Conservation (phyloP, 2,797 vertebrate genomes). For the Streptopelia turtur region DNA sequence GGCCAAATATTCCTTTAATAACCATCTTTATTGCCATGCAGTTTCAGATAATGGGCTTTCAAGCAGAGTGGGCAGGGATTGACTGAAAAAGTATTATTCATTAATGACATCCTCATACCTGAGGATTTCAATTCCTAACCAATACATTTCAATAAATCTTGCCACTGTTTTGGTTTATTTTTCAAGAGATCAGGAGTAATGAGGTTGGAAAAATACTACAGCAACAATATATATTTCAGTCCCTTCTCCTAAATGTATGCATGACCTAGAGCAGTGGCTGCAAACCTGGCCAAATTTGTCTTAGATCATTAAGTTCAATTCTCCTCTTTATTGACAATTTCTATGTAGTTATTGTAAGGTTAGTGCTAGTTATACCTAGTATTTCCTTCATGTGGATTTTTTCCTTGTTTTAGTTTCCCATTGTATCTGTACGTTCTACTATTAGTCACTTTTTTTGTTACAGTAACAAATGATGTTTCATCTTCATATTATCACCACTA, state of each 20-base stretch:
- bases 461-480: background rate
- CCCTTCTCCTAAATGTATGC: background rate
- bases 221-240: background rate
- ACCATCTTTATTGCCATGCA: background rate
- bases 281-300: background rate
- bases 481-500: background rate
- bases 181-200: background rate
- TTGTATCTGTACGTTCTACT: background rate
- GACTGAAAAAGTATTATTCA: background rate
- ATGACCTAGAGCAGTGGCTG: background rate
- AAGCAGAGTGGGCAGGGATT: background rate
- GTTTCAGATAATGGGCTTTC: background rate
- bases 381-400: background rate
- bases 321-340: background rate
- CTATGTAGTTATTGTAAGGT: background rate
- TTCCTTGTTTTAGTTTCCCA: background rate
- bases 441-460: background rate
- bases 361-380: background rate
- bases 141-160: background rate
- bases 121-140: background rate
- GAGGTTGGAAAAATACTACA: background rate
- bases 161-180: background rate
- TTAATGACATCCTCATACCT: background rate
- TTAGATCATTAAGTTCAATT: background rate
- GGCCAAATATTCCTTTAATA: background rate